Base-by-base conservation (phyloP, 1,140 invertebrate genomes). In the Euwallacea similis region DNA sequence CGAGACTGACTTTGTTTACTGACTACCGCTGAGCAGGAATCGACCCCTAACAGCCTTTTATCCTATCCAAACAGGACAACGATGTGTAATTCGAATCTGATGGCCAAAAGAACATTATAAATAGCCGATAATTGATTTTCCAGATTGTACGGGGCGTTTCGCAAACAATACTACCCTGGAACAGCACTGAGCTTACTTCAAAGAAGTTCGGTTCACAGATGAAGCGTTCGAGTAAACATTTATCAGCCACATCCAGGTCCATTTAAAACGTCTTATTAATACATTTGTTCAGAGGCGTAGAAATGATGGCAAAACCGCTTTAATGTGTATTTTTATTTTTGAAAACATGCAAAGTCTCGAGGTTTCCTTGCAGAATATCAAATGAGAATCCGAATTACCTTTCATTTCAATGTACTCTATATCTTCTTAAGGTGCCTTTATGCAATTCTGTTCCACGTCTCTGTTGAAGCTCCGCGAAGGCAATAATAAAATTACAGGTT, bases 21-120 rank as follows among this genome's bases (percentile, higher is more conserved):
- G 60, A 44, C 42, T 44, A 71, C 69, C 62, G 69, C 64, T 72
- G 64, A 61, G 64, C 55, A 58, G 67, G 72, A 73, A 70, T 70
- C 68, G 63, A 66, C 71, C 70, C 64, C 68, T 71, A 73, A 71
- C 66, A 67, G 47, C 72, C 72, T 73, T 73, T 73, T 73, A 73
- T 60, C 64, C 66, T 67, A 66, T 70, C 63, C 69, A 73, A 73
- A 73, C 72, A 73, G 56, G 21, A 60, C 67, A 73, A 56, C 54
- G 68, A 73, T 43, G 72, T 67, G 72, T 73, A 73, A 73, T 70
- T 46, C 68, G 67, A 73, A 62, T 73, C 72, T 50, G 68, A 68
- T 60, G 64, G 16, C 16, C n/a, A 60, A 68, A 60, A 68, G 66
- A 68, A 56, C 66, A 68, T 46, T 60, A 68, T 68, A 68, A 66